phyloP scores from a whole-genome alignment of 2,888 invertebrate species.

The Apamea anceps region DNA sequence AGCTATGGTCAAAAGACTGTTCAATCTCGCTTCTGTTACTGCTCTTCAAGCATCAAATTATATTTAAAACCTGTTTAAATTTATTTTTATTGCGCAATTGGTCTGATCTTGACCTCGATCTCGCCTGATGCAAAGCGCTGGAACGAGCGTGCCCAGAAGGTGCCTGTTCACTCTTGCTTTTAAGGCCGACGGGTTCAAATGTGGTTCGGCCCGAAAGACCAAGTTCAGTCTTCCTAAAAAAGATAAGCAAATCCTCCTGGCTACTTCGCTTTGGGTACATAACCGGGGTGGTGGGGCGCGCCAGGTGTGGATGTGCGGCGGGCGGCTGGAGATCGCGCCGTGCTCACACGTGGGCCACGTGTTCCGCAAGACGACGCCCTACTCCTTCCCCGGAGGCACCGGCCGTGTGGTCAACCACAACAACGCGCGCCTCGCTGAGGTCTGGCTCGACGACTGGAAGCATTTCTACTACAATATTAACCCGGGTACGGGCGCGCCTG shows the following conservation, averaged over 20 bases:
- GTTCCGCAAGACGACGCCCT: constrained; percentile 99
- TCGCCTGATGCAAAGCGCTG: no score
- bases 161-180: background rate
- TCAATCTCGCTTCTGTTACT: no score
- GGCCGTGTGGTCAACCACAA: constrained; percentile 99
- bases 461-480: constrained; percentile 99
- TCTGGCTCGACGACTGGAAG: constrained; percentile 99
- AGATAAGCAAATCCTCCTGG: constrained; percentile 50
- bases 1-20: background rate
- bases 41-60: background rate
- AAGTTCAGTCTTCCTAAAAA: background rate
- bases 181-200: background rate
- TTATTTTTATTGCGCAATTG: background rate
- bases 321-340: constrained; percentile 97
- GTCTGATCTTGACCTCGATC: background rate
- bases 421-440: constrained; percentile 99
- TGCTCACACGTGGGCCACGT: constrained; percentile 99
- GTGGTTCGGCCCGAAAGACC: constrained; percentile 17
- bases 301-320: constrained; percentile 99
- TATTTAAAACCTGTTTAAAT: background rate
- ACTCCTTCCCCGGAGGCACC: constrained; percentile 99
- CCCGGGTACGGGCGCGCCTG: constrained; percentile 92
- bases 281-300: constrained; percentile 67
- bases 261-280: constrained; percentile 58
- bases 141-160: background rate